Evolutionary conservation across 2,888 invertebrate genomes (phyloP).

Genomic region (Ischnus inquisitorius): DNA sequence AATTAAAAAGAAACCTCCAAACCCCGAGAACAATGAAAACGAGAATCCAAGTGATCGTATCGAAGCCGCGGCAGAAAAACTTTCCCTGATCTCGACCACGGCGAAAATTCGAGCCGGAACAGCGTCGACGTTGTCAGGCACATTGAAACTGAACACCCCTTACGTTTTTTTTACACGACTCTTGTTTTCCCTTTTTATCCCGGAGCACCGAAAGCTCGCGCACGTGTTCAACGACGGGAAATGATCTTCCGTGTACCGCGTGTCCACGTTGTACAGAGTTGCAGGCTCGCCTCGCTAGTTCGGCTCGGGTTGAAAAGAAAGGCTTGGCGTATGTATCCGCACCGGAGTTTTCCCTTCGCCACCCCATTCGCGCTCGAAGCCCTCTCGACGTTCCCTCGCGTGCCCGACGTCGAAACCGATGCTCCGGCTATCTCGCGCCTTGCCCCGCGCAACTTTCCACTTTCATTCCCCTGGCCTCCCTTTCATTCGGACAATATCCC

Average conservation of each 20-base stretch:
- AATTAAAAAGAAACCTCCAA: too few relatives aligned
- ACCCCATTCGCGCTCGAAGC: not conserved
- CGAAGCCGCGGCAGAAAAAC: too few relatives aligned
- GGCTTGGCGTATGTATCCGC: conserved; percentile 15
- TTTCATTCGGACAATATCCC: conserved; percentile 53
- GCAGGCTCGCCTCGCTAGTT: conserved; percentile 29
- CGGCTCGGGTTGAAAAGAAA: conserved; percentile 60
- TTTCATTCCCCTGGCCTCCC: not conserved
- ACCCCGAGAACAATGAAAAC: too few relatives aligned
- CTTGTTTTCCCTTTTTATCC: not conserved
- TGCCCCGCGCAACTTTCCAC: conserved; percentile 22
- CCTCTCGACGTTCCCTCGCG: not conserved
- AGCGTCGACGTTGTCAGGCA: too few relatives aligned
- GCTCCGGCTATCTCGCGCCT: conserved; percentile 35
- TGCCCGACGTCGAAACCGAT: conserved; percentile 21
- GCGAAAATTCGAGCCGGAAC: too few relatives aligned
- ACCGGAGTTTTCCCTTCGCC: conserved; percentile 15
- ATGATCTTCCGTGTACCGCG: conserved; percentile 49
- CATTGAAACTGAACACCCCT: not conserved
- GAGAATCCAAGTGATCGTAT: too few relatives aligned
- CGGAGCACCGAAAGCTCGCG: conserved; percentile 14
- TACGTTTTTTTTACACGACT: not conserved
- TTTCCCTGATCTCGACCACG: too few relatives aligned
- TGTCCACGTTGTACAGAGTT: not conserved
- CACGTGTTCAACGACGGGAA: conserved; percentile 33